Conservation (phyloP, 2,888 invertebrate genomes). For the Drosophila tanythrix region DNA sequence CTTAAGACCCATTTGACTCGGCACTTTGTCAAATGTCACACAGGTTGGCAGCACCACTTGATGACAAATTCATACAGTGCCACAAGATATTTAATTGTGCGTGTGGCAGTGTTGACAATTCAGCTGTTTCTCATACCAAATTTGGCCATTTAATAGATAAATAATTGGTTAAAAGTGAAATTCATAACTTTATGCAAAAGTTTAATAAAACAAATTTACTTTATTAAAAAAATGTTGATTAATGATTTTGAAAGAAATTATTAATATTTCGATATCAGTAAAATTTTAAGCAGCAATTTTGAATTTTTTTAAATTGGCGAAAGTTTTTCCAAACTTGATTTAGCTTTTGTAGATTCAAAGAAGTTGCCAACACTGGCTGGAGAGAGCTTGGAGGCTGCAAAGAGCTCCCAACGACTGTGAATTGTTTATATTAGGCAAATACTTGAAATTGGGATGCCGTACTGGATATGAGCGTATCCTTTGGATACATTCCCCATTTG, state of each 20-base stretch:
- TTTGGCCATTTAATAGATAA: background rate
- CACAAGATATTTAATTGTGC: constrained; percentile 43
- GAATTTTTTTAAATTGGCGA: rapidly evolving
- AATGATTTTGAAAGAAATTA: background rate
- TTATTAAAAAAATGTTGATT: background rate
- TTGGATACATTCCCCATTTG: constrained; percentile 27
- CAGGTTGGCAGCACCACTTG: constrained; percentile 39
- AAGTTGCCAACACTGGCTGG: background rate
- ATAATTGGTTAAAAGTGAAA: background rate
- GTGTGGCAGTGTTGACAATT: background rate
- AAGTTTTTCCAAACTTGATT: background rate
- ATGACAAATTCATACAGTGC: constrained; percentile 44
- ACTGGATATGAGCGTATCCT: constrained; percentile 32
- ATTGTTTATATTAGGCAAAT: constrained; percentile 56
- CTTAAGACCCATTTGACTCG: constrained; percentile 18
- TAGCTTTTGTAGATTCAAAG: background rate
- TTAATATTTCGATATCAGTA: background rate
- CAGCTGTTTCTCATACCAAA: background rate
- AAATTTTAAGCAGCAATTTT: background rate
- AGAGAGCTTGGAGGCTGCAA: background rate
- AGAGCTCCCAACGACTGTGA: background rate
- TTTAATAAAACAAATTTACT: background rate
- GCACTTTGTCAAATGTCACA: constrained; percentile 44
- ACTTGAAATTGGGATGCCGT: constrained; percentile 33
- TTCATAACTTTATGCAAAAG: background rate